Base-by-base conservation (phyloP, 1,140 invertebrate genomes). In the Berghia stephanieae region DNA sequence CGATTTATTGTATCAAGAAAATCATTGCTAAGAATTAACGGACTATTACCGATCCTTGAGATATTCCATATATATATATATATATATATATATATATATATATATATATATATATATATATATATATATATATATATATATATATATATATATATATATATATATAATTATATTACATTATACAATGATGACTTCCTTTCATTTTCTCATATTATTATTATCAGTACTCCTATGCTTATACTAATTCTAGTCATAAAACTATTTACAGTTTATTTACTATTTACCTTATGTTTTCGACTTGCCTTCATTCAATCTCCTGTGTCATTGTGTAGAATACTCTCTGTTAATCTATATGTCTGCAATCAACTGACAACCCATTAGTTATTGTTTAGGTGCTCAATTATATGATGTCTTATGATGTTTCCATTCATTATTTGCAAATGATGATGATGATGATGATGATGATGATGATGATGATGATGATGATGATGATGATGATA, bases 121-220 rank as follows among this genome's bases (percentile, higher is more conserved):
- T 31, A 60, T 60, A 60, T 31, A 60, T 8, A 60, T 31, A 60
- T 60, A 60, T 31, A 60, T 60, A 60, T 31, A 60, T 60, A 60
- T 31, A 60, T 60, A 60, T 31, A 60, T 60, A 60, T 31, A 60
- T 60, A 24, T 31, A 60, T 60, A 60, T 31, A 60, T 60, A 60
- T 31, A 60, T 60, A 60, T 31, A 24, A 24, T 31, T 24, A 24
- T 60, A 6, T 60, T 24, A 60, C 34, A 24, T n/a, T 24, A 21
- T 24, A 5, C 5, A 60, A 8, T 24, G n/a, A 10, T 6, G 5
- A 8, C 5, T 24, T 5, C 34, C 55, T 60, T 60, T 10, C 55
- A 24, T 60, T 4, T 60, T 24, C 21, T 4, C 6, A 60, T 60
- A 24, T 60, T 60, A 5, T 60, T 10, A 10, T n/a, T 60, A 60